Base-by-base conservation (phyloP, 1,140 invertebrate species). In the Radopholus similis region DNA sequence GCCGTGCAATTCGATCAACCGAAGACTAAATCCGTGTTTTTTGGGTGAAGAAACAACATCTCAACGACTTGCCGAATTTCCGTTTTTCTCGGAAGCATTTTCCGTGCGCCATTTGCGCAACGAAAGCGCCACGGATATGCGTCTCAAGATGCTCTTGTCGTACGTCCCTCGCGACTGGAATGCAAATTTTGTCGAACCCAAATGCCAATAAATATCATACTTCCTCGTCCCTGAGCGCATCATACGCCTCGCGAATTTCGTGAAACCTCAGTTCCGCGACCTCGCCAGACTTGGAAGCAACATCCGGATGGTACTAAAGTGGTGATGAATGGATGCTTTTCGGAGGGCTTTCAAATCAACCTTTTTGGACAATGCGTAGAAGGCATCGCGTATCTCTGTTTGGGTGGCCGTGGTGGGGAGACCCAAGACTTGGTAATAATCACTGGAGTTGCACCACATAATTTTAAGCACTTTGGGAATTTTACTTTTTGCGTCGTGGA, bases 221-320 rank as follows among this genome's bases (percentile, higher is more conserved):
- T 28, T 51, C 47, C 15, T 51, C 47, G 15, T 51, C 47, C 9
- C 47, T 26, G 23, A 51, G 15, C 8, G 30, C 15, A 9, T 51
- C 47, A 26, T 51, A 51, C 9, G 47, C 47, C 21, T 51, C 47
- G 9, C n/a, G 23, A 11, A 51, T 15, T 51, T 51, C 47, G 23
- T 26, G 9, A 51, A 11, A 51, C 4, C 30, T 51, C 13, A 26
- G 47, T 8, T 21, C 47, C 13, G 23, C 9, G 5, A 5, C 47
- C 9, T 23, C 30, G 44, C 4, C 44, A 9, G 8, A 8, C 23
- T 9, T 28, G 13, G 23, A 21, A 51, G n/a, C 13, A 26, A 51
- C 47, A 51, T 51, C 47, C 8, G 47, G 47, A 51, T 51, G 47
- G n/a, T 51, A 51, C 47, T 51, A 42, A 42, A 42, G 11, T 42